These are phyloP conservation scores for Dryobotodes eremita DNA, from an alignment of 2,888 invertebrate genomes.

Conservation along the genomic window DNA sequence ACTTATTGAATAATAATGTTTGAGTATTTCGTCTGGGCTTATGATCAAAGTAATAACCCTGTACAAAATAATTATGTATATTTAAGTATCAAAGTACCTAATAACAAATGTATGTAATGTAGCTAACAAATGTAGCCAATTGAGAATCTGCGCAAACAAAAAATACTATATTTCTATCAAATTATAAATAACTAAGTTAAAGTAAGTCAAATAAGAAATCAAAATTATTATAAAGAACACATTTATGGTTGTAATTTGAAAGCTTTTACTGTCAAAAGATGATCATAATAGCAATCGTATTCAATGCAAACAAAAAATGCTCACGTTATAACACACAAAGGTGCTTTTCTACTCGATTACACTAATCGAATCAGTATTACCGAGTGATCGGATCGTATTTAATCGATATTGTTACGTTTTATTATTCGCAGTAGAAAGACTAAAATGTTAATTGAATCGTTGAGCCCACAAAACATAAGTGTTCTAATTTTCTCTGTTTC, in stretches of 20 bases:
- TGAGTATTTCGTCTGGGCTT: background rate
- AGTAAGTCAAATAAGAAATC: no score
- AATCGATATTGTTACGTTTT: background rate
- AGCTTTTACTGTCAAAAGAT: background rate
- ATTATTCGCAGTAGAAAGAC: no score
- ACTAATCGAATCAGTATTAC: conserved; percentile 27
- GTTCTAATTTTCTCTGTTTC: background rate
- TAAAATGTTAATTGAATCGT: background rate
- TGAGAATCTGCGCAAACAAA: no score
- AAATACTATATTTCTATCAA: no score
- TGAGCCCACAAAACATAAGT: background rate
- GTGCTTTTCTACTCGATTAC: conserved; percentile 26
- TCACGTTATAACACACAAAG: conserved; percentile 3
- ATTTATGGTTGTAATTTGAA: background rate
- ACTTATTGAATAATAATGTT: background rate
- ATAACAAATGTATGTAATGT: no score
- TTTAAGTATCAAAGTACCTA: no score
- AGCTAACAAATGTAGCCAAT: no score
- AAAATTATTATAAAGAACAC: no score
- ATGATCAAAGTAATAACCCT: no score
- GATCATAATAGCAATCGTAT: background rate
- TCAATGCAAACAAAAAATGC: conserved; percentile 1
- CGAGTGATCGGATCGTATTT: background rate
- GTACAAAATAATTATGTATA: no score
- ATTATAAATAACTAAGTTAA: no score